These are phyloP conservation scores for Epiblema foenella DNA, from an alignment of 2,888 invertebrate genomes.

Conservation along the genomic window DNA sequence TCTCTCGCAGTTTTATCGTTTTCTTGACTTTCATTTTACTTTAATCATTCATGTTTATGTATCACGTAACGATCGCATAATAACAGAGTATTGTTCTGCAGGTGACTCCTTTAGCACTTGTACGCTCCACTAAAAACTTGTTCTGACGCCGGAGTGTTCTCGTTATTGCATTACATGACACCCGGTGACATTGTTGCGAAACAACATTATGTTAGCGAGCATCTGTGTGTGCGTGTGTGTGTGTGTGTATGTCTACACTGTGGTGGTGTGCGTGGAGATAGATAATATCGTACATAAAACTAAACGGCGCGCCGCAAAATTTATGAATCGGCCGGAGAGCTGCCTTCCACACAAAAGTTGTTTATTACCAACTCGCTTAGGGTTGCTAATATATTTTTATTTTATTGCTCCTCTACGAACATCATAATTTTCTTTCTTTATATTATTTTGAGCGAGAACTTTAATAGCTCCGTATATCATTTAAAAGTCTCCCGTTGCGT, in stretches of 20 bases:
- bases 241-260: conserved; percentile 44
- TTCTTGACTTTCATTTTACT: conserved; percentile 54
- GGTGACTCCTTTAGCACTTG: conserved; percentile 35
- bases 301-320: conserved; percentile 80
- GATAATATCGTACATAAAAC: conserved; percentile 80
- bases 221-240: conserved; percentile 49
- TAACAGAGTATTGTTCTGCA: conserved; percentile 47
- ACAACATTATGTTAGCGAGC: conserved; percentile 47
- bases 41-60: conserved; percentile 58
- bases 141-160: conserved; percentile 47
- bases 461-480: conserved; percentile 74
- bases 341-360: conserved; percentile 83
- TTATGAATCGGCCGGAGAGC: conserved; percentile 79
- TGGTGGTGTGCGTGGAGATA: conserved; percentile 69
- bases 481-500: conserved; percentile 70
- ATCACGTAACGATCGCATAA: conserved; percentile 50
- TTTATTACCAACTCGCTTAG: conserved; percentile 74
- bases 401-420: conserved; percentile 68
- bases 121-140: conserved; percentile 48
- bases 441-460: conserved; percentile 69
- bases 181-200: conserved; percentile 50
- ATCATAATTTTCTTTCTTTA: conserved; percentile 75
- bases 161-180: conserved; percentile 49
- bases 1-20: conserved; percentile 58
- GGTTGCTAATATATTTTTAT: conserved; percentile 75